Conservation (phyloP, 2,113 vertebrate species). For the Gallinago jamesoni region DNA sequence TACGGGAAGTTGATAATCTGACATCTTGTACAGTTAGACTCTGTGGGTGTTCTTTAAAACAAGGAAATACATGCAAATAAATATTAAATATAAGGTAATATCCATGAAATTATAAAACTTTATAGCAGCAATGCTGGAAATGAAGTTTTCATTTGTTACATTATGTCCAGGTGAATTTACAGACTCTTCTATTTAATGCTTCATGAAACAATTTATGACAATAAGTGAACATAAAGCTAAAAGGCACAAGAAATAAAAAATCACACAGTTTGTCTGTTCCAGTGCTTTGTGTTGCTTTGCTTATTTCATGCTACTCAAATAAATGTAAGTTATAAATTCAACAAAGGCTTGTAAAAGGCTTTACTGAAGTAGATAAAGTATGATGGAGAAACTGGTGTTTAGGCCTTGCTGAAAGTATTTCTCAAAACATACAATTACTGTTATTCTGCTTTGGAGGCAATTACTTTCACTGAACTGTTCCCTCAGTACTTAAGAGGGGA, state of each 20-base stretch:
- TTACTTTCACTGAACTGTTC: neutral
- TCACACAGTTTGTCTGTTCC: conserved; percentile 19
- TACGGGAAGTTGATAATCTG: neutral
- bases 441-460: neutral
- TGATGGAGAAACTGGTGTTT: neutral
- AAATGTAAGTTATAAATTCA: neutral
- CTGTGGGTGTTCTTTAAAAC: neutral
- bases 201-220: conserved; percentile 24
- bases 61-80: conserved; percentile 57
- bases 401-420: neutral
- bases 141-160: neutral
- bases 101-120: neutral
- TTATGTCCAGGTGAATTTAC: neutral
- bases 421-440: neutral
- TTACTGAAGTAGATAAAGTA: neutral
- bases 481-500: neutral
- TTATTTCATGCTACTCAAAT: conserved; percentile 16
- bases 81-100: conserved; percentile 43
- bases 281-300: conserved; percentile 37
- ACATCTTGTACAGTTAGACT: neutral
- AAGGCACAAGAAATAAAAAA: conserved; percentile 45
- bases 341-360: neutral
- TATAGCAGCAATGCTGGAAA: conserved; percentile 39
- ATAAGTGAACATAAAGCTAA: conserved; percentile 2
- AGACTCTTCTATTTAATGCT: neutral